phyloP scores from a whole-genome alignment of 2,797 vertebrate genomes.

The Macropus fuliginosus region DNA sequence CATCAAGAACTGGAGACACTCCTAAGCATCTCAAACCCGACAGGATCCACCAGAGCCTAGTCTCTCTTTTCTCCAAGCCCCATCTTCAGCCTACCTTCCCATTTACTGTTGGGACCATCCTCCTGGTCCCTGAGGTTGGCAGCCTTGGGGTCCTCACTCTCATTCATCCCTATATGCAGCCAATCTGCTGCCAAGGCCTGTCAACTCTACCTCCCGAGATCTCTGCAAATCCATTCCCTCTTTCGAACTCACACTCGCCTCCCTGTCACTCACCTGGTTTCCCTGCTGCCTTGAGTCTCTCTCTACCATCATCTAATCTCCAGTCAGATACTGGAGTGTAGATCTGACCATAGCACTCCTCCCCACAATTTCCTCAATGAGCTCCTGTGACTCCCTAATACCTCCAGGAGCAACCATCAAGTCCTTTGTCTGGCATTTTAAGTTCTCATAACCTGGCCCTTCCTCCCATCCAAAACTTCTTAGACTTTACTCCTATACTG shows the following conservation, averaged over 20 bases:
- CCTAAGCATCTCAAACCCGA: neutral
- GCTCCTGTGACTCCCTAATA: neutral
- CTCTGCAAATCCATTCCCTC: neutral
- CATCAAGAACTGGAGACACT: neutral
- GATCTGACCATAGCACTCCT: neutral
- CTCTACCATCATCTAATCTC: neutral
- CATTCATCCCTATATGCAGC: neutral
- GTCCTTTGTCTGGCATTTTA: neutral
- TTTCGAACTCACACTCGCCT: neutral
- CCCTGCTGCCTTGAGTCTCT: neutral
- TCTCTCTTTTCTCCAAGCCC: neutral
- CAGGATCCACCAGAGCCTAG: neutral
- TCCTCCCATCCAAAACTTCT: neutral
- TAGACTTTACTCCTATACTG: neutral
- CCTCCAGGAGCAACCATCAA: neutral
- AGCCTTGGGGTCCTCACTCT: neutral
- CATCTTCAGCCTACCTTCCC: neutral
- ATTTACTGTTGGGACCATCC: neutral
- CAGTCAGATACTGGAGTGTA: neutral
- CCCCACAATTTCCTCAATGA: neutral
- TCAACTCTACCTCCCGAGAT: neutral
- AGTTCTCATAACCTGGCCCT: neutral
- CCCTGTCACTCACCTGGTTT: neutral
- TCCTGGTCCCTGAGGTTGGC: neutral
- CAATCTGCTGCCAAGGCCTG: neutral